Evolutionary conservation across 2,888 invertebrate species (phyloP), one percentile per base, ranked within the genome.

Genomic region (Eledone cirrhosa): DNA sequence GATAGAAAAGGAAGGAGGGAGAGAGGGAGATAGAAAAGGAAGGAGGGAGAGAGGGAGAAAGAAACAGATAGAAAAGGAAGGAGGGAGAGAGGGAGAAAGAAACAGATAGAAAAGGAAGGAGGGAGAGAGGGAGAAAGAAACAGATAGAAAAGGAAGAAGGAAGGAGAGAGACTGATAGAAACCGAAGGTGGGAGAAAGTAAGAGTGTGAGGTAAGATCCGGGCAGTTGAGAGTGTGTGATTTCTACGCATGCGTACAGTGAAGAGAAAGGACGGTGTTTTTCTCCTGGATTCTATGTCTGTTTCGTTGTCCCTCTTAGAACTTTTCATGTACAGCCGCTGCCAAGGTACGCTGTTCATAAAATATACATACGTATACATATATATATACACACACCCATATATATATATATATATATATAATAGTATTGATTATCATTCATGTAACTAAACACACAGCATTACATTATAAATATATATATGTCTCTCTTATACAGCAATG

Each of bases 291-390:
- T 47, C 41, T 48, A 24, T 22, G 47, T 76, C 41, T 48, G 48
- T 76, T 48, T 29, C 47, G 24, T 76, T 76, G 27, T 76, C 76
- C 76, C 41, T 76, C 48, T 33, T 76, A 48, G 76, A 24, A 48
- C 76, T 76, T 76, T 41, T 76, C 48, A 33, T 76, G 76, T 48
- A n/a, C 41, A 41, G 72, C 72, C 72, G 72, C 72, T 72, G 72
- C 72, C 72, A 72, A 72, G 72, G 72, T 72, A 72, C 72, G 72
- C 31, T 33, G 41, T 41, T 8, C 8, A 41, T 8, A 41, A 41
- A 41, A 41, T 7, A 41, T 5, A n/a, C n/a, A n/a, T n/a, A n/a
- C n/a, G n/a, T 11, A 41, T 41, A 41, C 41, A 41, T 41, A 11
- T 11, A 41, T 8, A 5, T 11, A 41, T 11, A 41, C 41, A 41